Conservation (phyloP, 2,113 vertebrate species). For the Proteles cristata region DNA sequence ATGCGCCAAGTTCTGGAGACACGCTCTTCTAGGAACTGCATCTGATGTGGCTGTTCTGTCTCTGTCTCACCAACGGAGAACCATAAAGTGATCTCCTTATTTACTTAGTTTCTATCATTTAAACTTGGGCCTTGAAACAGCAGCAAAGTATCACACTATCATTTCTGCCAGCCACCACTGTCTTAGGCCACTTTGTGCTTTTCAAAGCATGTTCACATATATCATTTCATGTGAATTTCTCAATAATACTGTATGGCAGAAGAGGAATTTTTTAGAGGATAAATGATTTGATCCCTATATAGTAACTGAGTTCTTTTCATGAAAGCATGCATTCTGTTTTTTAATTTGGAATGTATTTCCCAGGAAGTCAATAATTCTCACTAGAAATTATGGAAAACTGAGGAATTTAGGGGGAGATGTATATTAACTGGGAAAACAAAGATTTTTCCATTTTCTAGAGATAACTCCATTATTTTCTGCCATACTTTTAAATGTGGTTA, state of each 20-base stretch:
- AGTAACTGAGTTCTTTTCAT: not conserved
- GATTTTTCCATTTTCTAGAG: slow-evolving; percentile 1
- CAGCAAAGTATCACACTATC: not conserved
- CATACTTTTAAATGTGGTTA: slow-evolving; percentile 23
- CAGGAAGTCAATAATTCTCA: slow-evolving; percentile 15
- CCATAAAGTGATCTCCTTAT: slow-evolving; percentile 8
- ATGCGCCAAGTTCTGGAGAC: not conserved
- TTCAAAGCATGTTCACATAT: not conserved
- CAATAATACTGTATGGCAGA: not conserved
- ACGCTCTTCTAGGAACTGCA: not conserved
- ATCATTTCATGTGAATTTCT: not conserved
- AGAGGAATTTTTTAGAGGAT: not conserved
- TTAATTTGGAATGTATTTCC: not conserved
- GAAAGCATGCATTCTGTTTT: slow-evolving; percentile 15
- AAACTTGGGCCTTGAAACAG: slow-evolving; percentile 32
- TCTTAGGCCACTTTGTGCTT: not conserved
- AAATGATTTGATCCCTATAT: not conserved
- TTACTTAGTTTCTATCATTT: slow-evolving; percentile 30
- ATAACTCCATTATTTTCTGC: not conserved
- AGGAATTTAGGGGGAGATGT: not conserved
- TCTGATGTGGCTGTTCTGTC: not conserved
- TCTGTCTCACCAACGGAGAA: not conserved
- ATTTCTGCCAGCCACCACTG: not conserved
- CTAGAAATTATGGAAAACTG: slow-evolving; percentile 37
- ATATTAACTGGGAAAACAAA: slow-evolving; percentile 17